phyloP scores from a whole-genome alignment of 2,113 vertebrate genomes.

The Scortum barcoo region DNA sequence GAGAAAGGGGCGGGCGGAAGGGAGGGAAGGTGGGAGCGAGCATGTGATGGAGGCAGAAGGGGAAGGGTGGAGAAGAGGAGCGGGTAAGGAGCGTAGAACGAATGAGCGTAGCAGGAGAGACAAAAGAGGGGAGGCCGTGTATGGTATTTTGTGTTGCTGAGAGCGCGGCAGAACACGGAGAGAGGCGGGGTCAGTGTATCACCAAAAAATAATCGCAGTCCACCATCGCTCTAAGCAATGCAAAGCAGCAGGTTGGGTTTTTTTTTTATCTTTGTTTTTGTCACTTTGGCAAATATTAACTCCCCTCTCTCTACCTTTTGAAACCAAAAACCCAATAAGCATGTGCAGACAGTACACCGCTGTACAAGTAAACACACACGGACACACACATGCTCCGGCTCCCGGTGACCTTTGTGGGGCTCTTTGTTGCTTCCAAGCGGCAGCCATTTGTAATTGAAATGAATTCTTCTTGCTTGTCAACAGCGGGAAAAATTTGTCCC shows the following conservation, averaged over 20 bases:
- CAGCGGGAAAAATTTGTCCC: slow-evolving; percentile 55
- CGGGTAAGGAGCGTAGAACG: slow-evolving; percentile 44
- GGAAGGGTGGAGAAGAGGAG: slow-evolving; percentile 27
- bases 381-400: slow-evolving; percentile 24
- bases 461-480: slow-evolving; percentile 54
- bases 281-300: slow-evolving; percentile 42
- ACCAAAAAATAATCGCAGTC: slow-evolving; percentile 55
- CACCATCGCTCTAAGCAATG: slow-evolving; percentile 30
- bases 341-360: not conserved
- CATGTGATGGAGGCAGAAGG: slow-evolving; percentile 22
- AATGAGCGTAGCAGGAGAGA: slow-evolving; percentile 56
- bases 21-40: not conserved
- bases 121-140: slow-evolving; percentile 56
- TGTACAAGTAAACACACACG: slow-evolving; percentile 13
- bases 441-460: slow-evolving; percentile 68
- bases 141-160: slow-evolving; percentile 50
- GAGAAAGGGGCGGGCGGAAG: slow-evolving; percentile 17
- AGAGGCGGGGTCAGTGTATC: slow-evolving; percentile 47
- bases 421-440: slow-evolving; percentile 34
- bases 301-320: not conserved
- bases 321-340: slow-evolving; percentile 25
- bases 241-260: slow-evolving; percentile 38
- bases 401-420: slow-evolving; percentile 60
- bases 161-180: slow-evolving; percentile 32
- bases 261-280: slow-evolving; percentile 26